Base-by-base conservation (phyloP, 2,888 invertebrate genomes). In the Seladonia tumulorum region DNA sequence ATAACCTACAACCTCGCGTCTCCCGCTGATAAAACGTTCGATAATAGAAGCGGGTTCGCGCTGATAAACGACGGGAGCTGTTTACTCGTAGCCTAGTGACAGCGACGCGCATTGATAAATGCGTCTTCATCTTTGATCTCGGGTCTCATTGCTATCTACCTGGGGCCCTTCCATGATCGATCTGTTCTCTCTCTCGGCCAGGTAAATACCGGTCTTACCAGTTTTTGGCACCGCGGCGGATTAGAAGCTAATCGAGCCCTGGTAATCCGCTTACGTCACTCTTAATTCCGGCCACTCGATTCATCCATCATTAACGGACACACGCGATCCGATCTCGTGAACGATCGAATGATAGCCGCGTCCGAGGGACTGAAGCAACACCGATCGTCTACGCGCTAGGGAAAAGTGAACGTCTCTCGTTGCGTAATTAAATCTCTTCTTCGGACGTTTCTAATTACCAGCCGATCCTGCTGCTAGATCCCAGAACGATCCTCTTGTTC, bases 1-100 rank as follows among this genome's bases (percentile, higher is more conserved):
- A 90, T 90, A 90, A 90, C 78, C 79, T 39, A 82, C 75, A 75
- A 76, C 77, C 83, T 85, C 81, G 88, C 66, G 82, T 66, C 49
- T 84, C 71, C 60, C 12, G 53, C 63, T 66, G 88, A 90, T 90
- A 90, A 88, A 80, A 39, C 25, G 16, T 25, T 35, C 39, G 86
- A 89, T 86, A 87, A 72, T 75, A 22, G 47, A 70, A 71, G 60
- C 29, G 53, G 66, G 45, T 71, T 78, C 70, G 22, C 74, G 60
- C 80, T 53, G 83, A 90, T 85, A 88, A 81, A 78, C 73, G 79
- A 22, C 76, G 78, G 83, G 74, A 83, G 75, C 83, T 85, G 89
- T 86, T 88, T 88, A 76, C 83, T 86, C 77, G 79, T 60, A 76
- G 86, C 76, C 82, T 63, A 87, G 87, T 76, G 85, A 79, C 82